Evolutionary conservation across 2,113 vertebrate genomes (phyloP), one percentile per base, ranked within the genome.

Genomic region (Melanostigma gelatinosum): DNA sequence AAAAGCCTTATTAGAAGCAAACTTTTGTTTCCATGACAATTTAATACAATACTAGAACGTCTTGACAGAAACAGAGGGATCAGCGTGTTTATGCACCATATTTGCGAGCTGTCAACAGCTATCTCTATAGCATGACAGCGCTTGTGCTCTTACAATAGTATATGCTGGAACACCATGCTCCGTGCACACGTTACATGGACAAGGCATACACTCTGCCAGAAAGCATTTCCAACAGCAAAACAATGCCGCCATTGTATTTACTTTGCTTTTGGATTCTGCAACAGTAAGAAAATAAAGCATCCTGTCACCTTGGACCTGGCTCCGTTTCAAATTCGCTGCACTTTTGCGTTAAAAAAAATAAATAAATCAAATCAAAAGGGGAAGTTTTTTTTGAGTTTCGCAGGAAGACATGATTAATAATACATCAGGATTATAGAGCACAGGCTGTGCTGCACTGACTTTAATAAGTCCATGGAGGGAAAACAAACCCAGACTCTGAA

Each of bases 401-500:
- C 73, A 54, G 86, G 75, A 89, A 92, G 85, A 88, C 77, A 75
- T 88, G 91, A 93, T 95, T 94, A 94, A 95, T 95, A 94, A 94
- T 94, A 92, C 88, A 95, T 94, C 86, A 92, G 90, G 87, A 93
- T 92, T 93, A 93, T 88, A 86, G 91, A 90, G 90, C 87, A 77
- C 86, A 89, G 91, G 79, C 85, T 91, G 89, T 88, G 91, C 88
- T 86, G 91, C 79, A 72, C 85, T 83, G 83, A 90, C 88, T 94
- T 89, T 92, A 93, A 93, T 90, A 93, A 92, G 92, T 91, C 91
- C 89, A 79, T 44, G 70, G 91, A 93, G 90, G 82, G 72, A 90
- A 91, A 90, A 90, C 90, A 93, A 88, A 85, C 83, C 82, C 77
- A 82, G 80, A 86, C 87, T 75, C 85, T 72, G 75, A 91, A 92